Percentiles rank a stretch among this genome's conserved stretches.
Evolutionary conservation across 2,888 invertebrate species (phyloP).

Genomic region (Zaprionus bogoriensis): DNA sequence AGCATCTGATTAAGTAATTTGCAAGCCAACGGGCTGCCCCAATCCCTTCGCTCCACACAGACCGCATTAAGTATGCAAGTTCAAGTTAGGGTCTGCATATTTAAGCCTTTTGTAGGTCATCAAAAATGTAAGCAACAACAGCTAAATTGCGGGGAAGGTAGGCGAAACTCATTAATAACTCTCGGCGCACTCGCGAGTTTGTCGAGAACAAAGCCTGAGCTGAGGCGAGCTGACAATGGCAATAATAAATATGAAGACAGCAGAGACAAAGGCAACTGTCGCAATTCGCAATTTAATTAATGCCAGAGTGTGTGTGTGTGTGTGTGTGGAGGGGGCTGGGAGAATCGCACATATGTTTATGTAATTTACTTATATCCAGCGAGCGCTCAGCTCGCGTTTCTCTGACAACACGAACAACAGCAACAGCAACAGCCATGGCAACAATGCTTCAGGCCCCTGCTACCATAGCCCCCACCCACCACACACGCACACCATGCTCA

Average conservation of each 20-base stretch:
- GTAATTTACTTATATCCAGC: slow-evolving; percentile 59
- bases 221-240: slow-evolving; percentile 1
- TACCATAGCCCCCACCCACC: not conserved
- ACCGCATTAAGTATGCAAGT: slow-evolving; percentile 66
- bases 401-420: slow-evolving; percentile 68
- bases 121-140: slow-evolving; percentile 60
- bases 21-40: slow-evolving; percentile 37
- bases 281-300: slow-evolving; percentile 22
- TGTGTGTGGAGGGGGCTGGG: not conserved
- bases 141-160: not conserved
- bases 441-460: slow-evolving; percentile 32
- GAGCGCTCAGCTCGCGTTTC: slow-evolving; percentile 42
- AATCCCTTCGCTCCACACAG: no score
- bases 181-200: slow-evolving; percentile 28
- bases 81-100: slow-evolving; percentile 60
- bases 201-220: slow-evolving; percentile 6
- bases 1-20: slow-evolving; percentile 73
- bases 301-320: slow-evolving; percentile 2
- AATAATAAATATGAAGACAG: slow-evolving; percentile 18
- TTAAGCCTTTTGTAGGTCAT: slow-evolving; percentile 63
- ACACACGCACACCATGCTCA: not conserved
- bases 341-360: slow-evolving; percentile 42
- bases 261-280: not conserved
- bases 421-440: slow-evolving; percentile 60
- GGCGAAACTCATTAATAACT: slow-evolving; percentile 67